Base-by-base conservation (phyloP, 2,888 invertebrate species). In the Tenthredo mesomela region DNA sequence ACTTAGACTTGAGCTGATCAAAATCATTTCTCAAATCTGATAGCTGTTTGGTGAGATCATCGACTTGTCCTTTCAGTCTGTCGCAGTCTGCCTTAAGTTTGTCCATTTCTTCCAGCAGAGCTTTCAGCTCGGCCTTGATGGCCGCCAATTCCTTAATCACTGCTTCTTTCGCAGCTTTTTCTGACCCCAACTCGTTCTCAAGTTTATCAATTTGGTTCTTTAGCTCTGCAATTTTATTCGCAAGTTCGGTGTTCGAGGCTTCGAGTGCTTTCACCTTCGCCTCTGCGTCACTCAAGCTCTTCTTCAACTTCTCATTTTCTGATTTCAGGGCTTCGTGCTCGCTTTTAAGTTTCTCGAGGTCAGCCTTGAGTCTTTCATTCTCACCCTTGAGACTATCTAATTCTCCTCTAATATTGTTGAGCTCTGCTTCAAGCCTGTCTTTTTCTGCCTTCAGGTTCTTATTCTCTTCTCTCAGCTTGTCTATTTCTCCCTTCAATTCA, bases 111-210 rank as follows among this genome's bases (percentile, higher is more conserved):
- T 7, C 50, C 15, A 89, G 83, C 58, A 90, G 84, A 84, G 87
- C 87, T 65, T 87, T 88, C n/a, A 90, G 82, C 58, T 90, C 88
- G 18, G 84, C 84, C 82, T 90, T 90, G 40, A 90, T 43, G 9
- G 89, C 87, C 21, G 37, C 83, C 61, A 86, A 54, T 84, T 89
- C 90, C 15, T 85, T 87, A 43, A 84, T 6, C 2, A 73, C 67
- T 0, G 80, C 73, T 67, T 77, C 78, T 58, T 65, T 77, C 29
- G 85, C 84, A 1, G 85, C 65, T 25, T 85, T 87, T 29, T 85
- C 88, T 6, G 43, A 77, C 2, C 29, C 85, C 10, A 86, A 70
- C 15, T 84, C 84, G 25, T 70, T 82, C n/a, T 84, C 71, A 47
- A 86, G 73, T 50, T 86, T 82, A 9, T 84, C 85, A 33, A 85